These are phyloP conservation scores for Xylota sylvarum DNA, from an alignment of 2,888 invertebrate genomes.

Conservation along the genomic window DNA sequence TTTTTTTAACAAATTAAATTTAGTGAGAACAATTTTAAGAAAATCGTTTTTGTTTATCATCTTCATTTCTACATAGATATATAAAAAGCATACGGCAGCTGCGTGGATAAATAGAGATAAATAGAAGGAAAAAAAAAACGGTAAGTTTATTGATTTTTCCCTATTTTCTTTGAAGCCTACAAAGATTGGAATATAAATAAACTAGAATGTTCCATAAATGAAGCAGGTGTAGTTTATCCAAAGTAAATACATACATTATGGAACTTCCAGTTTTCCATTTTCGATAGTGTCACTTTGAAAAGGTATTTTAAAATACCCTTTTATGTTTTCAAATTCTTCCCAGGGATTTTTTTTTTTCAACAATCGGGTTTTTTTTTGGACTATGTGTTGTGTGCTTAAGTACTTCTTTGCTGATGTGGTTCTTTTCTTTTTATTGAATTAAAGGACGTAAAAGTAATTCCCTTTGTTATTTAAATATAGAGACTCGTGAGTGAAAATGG, in stretches of 20 bases:
- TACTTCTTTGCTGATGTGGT: no score
- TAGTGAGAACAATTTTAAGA: constrained; percentile 13
- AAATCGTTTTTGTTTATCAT: constrained; percentile 25
- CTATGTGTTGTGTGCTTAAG: no score
- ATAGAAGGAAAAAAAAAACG: constrained; percentile 17
- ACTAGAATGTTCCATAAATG: constrained; percentile 13
- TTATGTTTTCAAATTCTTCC: neutral
- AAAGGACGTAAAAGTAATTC: no score
- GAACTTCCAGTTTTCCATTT: constrained; percentile 2
- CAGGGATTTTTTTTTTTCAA: neutral
- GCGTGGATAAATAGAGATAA: constrained; percentile 3
- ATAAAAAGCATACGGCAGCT: neutral
- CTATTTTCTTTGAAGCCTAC: neutral
- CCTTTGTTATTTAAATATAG: no score
- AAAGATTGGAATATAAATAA: constrained; percentile 10
- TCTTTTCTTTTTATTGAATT: no score
- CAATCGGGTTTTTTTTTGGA: neutral
- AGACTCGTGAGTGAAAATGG: no score
- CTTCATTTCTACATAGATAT: neutral
- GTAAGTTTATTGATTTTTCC: constrained; percentile 22
- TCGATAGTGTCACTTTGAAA: no score
- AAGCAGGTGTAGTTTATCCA: neutral
- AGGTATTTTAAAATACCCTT: neutral
- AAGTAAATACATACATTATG: neutral
- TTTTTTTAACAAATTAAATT: constrained; percentile 26